Base-by-base conservation (phyloP, 2,113 vertebrate genomes). In the Lanius collurio region DNA sequence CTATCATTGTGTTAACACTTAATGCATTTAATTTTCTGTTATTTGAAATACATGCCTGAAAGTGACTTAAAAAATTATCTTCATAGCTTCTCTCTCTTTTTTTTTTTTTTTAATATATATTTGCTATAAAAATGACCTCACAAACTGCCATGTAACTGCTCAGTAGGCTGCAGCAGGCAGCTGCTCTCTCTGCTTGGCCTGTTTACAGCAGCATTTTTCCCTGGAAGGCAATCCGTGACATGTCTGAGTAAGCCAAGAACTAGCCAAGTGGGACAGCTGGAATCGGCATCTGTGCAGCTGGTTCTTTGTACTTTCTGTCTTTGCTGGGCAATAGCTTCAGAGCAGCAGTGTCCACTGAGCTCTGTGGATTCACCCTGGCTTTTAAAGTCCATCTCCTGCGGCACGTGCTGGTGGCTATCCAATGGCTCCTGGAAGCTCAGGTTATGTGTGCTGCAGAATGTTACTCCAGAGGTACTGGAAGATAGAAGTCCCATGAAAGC, bases 221-320 rank as follows among this genome's bases (percentile, higher is more conserved):
- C 47, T 47, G 42, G 31, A 89, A 56, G 50, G 10, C 3, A 8
- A 83, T 74, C 50, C 4, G 6, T 80, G 57, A 83, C 83, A 77
- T 2, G 64, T 27, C 37, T 74, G 68, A 92, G 73, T 65, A 78
- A 96, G 91, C 59, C 73, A 81, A 90, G 83, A 83, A 67, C 39
- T 28, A 83, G 47, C 42, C 80, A 92, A 78, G 69, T 53, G 52
- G 80, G 80, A 89, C 73, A 87, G 56, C 16, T 67, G 80, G 80
- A 92, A 68, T 3, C 63, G 87, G 47, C 50, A 67, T 77, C 71
- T 75, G 24, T 83, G 77, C 88, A 90, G 69, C 31, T 75, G 42
- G 13, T 24, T 75, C 60, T 81, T 89, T 82, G 60, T 52, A 78
- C 39, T 56, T 81, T 77, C 53, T 52, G 28, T 47, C 49, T 71